Evolutionary conservation across 2,888 invertebrate species (phyloP).

Genomic region (Galeopsomyia nigrocyanea): DNA sequence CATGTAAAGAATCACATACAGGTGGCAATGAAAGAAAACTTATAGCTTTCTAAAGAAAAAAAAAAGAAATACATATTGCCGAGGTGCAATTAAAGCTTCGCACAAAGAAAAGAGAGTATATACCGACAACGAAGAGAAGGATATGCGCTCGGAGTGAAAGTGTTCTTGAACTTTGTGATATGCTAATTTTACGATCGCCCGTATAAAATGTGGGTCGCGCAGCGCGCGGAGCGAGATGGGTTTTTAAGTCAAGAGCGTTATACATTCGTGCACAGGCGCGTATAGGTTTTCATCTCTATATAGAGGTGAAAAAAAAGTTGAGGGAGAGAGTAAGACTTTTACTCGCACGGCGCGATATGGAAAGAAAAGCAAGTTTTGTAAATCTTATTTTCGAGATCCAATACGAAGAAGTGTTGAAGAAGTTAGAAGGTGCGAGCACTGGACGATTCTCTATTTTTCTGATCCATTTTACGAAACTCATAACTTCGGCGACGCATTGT

Average conservation of each 20-base stretch:
- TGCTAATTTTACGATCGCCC: conserved; percentile 4
- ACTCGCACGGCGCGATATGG: no score
- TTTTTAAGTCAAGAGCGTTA: background rate
- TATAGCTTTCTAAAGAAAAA: no score
- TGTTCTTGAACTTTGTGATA: conserved; percentile 5
- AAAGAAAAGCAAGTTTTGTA: conserved; percentile 25
- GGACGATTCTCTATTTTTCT: conserved; percentile 20
- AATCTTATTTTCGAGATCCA: conserved; percentile 38
- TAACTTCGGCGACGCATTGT: conserved; percentile 34
- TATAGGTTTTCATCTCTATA: no score
- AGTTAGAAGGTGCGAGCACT: conserved; percentile 29
- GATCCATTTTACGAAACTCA: conserved; percentile 41
- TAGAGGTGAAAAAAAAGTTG: no score
- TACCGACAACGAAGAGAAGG: background rate
- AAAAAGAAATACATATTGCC: no score
- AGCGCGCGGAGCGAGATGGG: background rate
- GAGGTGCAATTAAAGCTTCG: background rate
- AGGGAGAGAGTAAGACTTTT: no score
- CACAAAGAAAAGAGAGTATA: background rate
- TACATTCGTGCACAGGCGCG: no score
- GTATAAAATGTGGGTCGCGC: background rate
- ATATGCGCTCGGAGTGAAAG: conserved; percentile 2
- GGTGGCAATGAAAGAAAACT: no score
- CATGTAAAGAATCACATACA: no score
- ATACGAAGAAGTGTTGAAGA: conserved; percentile 38